Evolutionary conservation across 1,140 invertebrate species (phyloP), one percentile per base, ranked within the genome.

Genomic region (Brachionus paranguensis): DNA sequence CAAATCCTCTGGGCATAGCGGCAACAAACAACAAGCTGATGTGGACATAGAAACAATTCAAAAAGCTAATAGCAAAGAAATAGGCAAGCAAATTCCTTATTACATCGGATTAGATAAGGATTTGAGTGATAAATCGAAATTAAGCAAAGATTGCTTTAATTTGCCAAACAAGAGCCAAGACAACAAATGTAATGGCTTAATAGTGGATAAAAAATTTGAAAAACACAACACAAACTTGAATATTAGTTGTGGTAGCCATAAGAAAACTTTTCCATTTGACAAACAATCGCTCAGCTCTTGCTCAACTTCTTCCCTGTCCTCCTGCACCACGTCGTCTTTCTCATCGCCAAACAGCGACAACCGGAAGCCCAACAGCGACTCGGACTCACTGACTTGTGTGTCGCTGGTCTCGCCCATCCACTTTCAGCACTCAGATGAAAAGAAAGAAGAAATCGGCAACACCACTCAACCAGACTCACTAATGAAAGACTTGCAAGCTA

Each of bases 141-240:
- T 68, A 68, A 68, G 4, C 33, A 41, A 68, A n/a, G 33, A 41
- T 41, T 33, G 33, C 33, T n/a, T 68, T 37, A n/a, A n/a, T n/a
- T n/a, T n/a, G n/a, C n/a, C n/a, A n/a, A n/a, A n/a, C n/a, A n/a
- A n/a, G n/a, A n/a, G 47, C 47, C 27, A 76, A 50, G 37, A 72
- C 41, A 72, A 72, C 41, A 76, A 76, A 76, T 47, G 70, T 74
- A 74, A 74, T 74, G 17, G 33, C 70, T 74, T 76, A 50, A 76
- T 76, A 76, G 45, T 47, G 24, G 43, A 76, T 76, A 76, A 76
- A 10, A 50, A 76, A 2, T 53, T 50, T 12, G 20, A 27, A 76
- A 76, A 76, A 45, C 70, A 74, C 29, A 76, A 76, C 14, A 33
- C 5, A 4, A 41, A 33, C 27, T 76, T 47, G n/a, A 50, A 76